Evolutionary conservation across 2,797 vertebrate genomes (phyloP).

Genomic region (Rhinogobio ventralis): DNA sequence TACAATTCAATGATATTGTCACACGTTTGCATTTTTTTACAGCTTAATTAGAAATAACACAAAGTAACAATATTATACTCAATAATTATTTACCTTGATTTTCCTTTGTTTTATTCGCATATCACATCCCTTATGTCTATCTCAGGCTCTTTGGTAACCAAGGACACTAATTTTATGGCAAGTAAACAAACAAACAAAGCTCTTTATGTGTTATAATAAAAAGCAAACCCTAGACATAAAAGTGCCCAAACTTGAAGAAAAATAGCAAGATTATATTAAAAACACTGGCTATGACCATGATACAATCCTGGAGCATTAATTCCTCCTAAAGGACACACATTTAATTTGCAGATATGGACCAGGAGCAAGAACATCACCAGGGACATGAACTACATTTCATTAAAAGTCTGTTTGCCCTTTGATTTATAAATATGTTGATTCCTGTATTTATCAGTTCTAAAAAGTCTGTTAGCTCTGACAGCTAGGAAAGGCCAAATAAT

Average conservation of each 20-base stretch:
- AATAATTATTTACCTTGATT: too few species aligned
- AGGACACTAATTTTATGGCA: not conserved
- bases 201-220: not conserved
- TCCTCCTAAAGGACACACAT: not conserved
- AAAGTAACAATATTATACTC: too few species aligned
- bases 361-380: not conserved
- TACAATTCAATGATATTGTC: too few species aligned
- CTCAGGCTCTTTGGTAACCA: not conserved
- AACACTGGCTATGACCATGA: too few species aligned
- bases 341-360: conserved; percentile 12
- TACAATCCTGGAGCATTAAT: not conserved
- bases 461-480: conserved; percentile 32
- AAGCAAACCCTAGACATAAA: too few species aligned
- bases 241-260: not conserved
- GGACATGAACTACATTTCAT: conserved; percentile 15
- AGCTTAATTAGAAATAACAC: too few species aligned
- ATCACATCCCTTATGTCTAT: not conserved
- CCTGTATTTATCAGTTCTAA: conserved; percentile 20
- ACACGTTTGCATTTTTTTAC: too few species aligned
- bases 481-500: conserved; percentile 17
- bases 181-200: not conserved
- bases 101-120: not conserved
- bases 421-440: conserved; percentile 40
- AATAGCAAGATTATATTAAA: not conserved
- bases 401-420: conserved; percentile 19